phyloP scores from a whole-genome alignment of 2,113 vertebrate species.

The Colossoma macropomum region DNA sequence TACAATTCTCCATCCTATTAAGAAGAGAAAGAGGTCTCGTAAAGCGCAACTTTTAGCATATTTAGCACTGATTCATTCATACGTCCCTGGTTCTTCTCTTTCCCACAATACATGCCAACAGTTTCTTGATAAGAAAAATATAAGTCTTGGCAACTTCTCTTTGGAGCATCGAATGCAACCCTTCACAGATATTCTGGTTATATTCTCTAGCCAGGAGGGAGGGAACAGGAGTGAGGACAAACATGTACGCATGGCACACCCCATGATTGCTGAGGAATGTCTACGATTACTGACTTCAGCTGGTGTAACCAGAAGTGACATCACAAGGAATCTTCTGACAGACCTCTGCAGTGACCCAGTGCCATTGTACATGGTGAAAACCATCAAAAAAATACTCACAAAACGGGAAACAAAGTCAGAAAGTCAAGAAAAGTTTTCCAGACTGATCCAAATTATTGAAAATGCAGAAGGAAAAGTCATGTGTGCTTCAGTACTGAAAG shows the following conservation, averaged over 20 bases:
- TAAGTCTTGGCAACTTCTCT: not conserved
- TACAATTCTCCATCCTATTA: rapidly evolving
- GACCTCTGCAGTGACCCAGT: not conserved
- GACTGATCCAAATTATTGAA: conserved; percentile 49
- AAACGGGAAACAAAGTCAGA: conserved; percentile 41
- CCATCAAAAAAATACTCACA: conserved; percentile 56
- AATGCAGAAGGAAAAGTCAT: rapidly evolving
- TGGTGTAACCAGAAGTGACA: conserved; percentile 53
- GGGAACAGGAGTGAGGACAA: not conserved
- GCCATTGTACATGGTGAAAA: not conserved
- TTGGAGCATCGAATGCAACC: conserved; percentile 57
- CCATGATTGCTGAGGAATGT: conserved; percentile 33
- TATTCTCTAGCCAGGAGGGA: conserved; percentile 26
- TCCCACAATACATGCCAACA: conserved; percentile 53
- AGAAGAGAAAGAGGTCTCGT: not conserved
- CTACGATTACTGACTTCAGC: not conserved
- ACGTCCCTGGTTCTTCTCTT: conserved; percentile 55
- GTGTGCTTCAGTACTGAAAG: conserved; percentile 28
- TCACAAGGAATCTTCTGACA: not conserved
- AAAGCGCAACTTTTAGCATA: conserved; percentile 56
- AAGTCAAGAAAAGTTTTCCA: conserved; percentile 49
- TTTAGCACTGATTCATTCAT: conserved; percentile 57
- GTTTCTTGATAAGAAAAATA: conserved; percentile 47
- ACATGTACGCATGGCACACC: conserved; percentile 54
- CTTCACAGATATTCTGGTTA: conserved; percentile 38